These are phyloP conservation scores for Todus mexicanus DNA, from an alignment of 2,797 vertebrate genomes.

Conservation along the genomic window DNA sequence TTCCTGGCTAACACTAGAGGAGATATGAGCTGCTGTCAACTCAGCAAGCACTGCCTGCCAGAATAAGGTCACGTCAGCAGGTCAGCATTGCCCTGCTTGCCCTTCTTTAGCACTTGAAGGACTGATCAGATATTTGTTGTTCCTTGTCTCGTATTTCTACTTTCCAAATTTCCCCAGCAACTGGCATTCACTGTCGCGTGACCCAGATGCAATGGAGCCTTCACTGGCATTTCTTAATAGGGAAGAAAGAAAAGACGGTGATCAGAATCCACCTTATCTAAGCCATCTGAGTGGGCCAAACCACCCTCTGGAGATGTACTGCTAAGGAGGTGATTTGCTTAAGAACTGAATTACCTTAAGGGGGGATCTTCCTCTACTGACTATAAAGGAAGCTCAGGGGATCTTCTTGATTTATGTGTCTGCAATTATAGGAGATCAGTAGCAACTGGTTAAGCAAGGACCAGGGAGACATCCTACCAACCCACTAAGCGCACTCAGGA, in stretches of 20 bases:
- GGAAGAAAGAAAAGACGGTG: neutral
- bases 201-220: neutral
- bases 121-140: neutral
- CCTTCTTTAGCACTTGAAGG: neutral
- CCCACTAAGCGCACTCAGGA: neutral
- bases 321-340: neutral
- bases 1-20: neutral
- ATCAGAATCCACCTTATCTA: neutral
- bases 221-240: neutral
- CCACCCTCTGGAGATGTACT: neutral
- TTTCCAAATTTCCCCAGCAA: neutral
- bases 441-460: neutral
- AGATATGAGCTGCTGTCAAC: neutral
- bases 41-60: slow-evolving; percentile 1
- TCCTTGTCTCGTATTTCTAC: neutral
- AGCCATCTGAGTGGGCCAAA: neutral
- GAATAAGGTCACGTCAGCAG: neutral
- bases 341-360: neutral
- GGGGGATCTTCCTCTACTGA: neutral
- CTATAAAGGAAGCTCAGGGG: neutral
- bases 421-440: neutral
- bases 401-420: neutral
- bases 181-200: neutral
- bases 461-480: neutral
- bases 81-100: neutral